Conservation (phyloP, 2,113 vertebrate species). For the Gymnorhina tibicen region DNA sequence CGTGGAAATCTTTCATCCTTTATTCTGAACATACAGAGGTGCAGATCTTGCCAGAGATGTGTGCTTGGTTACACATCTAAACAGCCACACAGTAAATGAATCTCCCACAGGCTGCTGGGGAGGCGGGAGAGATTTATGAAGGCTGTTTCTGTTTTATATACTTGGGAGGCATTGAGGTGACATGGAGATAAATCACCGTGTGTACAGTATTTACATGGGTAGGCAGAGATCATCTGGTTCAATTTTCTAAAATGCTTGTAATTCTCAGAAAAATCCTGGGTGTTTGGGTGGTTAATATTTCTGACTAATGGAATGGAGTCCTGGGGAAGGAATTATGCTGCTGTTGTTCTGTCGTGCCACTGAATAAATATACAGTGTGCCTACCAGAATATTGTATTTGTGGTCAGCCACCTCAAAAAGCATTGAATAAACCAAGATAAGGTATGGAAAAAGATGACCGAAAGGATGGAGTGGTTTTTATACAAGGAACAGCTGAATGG, state of each 20-base stretch:
- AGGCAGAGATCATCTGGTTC: constrained; percentile 38
- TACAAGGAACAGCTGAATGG: background rate
- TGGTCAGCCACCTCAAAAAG: background rate
- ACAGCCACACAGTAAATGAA: constrained; percentile 6
- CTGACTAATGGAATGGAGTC: background rate
- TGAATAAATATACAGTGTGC: background rate
- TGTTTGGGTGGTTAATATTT: background rate
- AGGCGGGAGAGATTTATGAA: constrained; percentile 36
- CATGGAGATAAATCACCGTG: constrained; percentile 5
- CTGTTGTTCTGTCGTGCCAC: background rate
- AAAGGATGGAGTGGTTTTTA: background rate
- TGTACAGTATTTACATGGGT: constrained; percentile 1
- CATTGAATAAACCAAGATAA: background rate
- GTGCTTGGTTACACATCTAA: background rate
- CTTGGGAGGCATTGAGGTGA: constrained; percentile 28
- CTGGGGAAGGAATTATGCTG: background rate
- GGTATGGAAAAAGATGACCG: background rate
- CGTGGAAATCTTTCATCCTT: background rate
- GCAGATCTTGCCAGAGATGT: background rate
- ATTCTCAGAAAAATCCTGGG: constrained; percentile 1
- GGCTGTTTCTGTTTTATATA: constrained; percentile 40
- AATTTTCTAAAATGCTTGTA: constrained; percentile 15
- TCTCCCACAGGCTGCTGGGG: background rate
- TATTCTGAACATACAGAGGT: background rate
- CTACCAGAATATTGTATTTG: background rate